Evolutionary conservation across 2,797 vertebrate species (phyloP).

Genomic region (Lithobates sylvaticus): DNA sequence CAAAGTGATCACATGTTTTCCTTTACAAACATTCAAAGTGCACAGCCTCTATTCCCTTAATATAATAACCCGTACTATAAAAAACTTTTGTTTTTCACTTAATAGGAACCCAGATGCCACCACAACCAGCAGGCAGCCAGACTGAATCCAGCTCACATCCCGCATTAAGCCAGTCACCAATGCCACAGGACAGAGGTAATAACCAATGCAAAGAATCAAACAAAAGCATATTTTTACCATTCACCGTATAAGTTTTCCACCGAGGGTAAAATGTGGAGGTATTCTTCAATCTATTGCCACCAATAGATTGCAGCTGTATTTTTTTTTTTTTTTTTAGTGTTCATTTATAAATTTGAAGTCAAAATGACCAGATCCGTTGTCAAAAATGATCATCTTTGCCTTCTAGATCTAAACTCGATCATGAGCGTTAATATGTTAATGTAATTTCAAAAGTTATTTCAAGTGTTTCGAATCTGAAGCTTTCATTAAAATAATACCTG

Average conservation of each 20-base stretch:
- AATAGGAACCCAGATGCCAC: constrained; percentile 87
- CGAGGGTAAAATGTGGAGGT: too few relatives aligned
- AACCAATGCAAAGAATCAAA: background rate
- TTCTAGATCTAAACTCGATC: too few relatives aligned
- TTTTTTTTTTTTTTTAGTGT: too few relatives aligned
- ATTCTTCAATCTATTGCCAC: too few relatives aligned
- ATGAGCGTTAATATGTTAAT: background rate
- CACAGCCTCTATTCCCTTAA: background rate
- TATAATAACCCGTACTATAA: too few relatives aligned
- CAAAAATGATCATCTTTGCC: too few relatives aligned
- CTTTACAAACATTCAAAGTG: background rate
- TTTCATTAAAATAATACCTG: too few relatives aligned
- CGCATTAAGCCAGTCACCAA: constrained; percentile 89
- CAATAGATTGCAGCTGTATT: too few relatives aligned
- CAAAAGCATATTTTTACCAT: background rate
- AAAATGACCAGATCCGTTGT: too few relatives aligned
- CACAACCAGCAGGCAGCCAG: constrained; percentile 87
- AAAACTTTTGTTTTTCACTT: constrained; percentile 65
- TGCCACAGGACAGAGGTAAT: constrained; percentile 95
- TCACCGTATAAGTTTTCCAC: too few relatives aligned
- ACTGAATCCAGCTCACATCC: constrained; percentile 88
- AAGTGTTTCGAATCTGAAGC: too few relatives aligned
- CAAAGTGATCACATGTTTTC: background rate
- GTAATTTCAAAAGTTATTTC: background rate
- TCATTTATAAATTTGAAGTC: too few relatives aligned